Percentiles rank a stretch among this genome's conserved stretches.
Conservation (phyloP, 2,797 vertebrate species). For the Anolis apletophallus region DNA sequence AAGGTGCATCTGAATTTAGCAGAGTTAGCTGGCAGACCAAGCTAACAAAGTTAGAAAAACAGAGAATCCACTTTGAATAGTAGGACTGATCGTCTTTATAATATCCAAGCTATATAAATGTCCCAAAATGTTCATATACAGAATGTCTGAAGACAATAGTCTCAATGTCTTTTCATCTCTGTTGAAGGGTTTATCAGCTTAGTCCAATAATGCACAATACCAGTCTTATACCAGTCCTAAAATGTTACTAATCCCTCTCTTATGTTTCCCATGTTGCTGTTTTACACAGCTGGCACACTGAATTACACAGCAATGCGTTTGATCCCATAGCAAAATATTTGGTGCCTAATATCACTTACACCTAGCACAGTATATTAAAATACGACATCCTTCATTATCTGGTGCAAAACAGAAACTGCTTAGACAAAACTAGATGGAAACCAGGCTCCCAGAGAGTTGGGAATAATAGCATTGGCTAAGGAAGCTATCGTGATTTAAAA, state of each 20-base stretch:
- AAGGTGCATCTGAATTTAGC: constrained; percentile 56
- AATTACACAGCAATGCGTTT: constrained; percentile 34
- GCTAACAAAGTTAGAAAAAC: constrained; percentile 52
- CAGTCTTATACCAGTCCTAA: not conserved
- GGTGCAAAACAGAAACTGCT: constrained; percentile 31
- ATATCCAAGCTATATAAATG: constrained; percentile 32
- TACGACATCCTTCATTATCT: constrained; percentile 9
- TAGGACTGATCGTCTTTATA: constrained; percentile 56
- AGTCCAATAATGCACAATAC: not conserved
- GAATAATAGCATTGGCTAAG: constrained; percentile 14
- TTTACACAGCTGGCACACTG: constrained; percentile 34
- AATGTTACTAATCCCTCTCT: constrained; percentile 14
- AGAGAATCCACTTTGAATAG: constrained; percentile 56
- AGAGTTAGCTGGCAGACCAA: constrained; percentile 38
- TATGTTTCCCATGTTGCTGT: constrained; percentile 17
- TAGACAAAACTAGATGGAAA: constrained; percentile 29
- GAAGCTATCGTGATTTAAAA: constrained; percentile 21
- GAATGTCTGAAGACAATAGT: not conserved
- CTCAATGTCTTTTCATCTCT: not conserved
- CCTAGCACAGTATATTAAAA: constrained; percentile 44
- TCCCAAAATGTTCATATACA: not conserved
- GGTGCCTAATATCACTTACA: constrained; percentile 18
- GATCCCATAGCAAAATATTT: constrained; percentile 10
- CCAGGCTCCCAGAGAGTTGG: constrained; percentile 41
- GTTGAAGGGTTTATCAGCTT: constrained; percentile 21